Evolutionary conservation across 2,888 invertebrate species (phyloP).

Genomic region (Idaea aversata): DNA sequence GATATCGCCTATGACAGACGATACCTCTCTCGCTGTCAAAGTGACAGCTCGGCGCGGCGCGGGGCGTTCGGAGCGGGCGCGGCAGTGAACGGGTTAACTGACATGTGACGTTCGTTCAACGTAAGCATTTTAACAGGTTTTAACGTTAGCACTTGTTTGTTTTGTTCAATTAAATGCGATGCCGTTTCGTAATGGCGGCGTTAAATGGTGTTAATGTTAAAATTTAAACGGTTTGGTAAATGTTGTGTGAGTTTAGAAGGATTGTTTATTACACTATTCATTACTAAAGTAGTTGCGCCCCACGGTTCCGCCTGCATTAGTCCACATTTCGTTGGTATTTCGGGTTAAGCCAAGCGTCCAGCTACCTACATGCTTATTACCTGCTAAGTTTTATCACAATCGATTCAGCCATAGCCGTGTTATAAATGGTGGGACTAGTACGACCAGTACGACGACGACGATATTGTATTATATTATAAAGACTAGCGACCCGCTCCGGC

Average conservation of each 20-base stretch:
- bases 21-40: constrained; percentile 1
- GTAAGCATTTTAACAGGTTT: constrained; percentile 1
- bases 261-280: background rate
- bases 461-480: too few species aligned
- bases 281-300: too few species aligned
- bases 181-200: background rate
- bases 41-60: background rate
- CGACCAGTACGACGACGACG: too few species aligned
- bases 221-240: background rate
- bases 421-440: too few species aligned
- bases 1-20: background rate
- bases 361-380: too few species aligned
- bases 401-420: too few species aligned
- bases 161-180: background rate
- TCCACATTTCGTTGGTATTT: too few species aligned
- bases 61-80: background rate
- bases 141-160: background rate
- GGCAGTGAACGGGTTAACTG: background rate
- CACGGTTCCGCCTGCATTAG: too few species aligned
- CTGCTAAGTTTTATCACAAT: too few species aligned
- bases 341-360: too few species aligned
- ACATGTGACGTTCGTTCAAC: background rate
- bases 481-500: too few species aligned
- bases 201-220: background rate
- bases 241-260: background rate